phyloP scores from a whole-genome alignment of 1,140 invertebrate genomes.

The Drosophila jambulina region DNA sequence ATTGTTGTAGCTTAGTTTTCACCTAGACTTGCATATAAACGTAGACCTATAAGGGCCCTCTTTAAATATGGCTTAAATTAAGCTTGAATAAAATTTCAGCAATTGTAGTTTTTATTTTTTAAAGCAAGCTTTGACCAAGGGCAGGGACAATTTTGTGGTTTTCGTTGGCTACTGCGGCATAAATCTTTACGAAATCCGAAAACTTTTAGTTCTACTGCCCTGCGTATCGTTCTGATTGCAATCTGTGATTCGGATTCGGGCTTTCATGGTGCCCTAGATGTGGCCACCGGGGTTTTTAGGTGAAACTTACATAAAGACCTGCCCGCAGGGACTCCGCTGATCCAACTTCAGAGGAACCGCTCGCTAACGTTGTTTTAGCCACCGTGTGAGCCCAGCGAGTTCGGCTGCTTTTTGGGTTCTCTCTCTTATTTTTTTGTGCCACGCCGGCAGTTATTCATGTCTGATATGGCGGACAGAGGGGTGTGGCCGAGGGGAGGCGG shows the following conservation, averaged over 20 bases:
- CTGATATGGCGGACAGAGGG: background rate
- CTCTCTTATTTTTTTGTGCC: constrained; percentile 13
- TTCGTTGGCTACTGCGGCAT: background rate
- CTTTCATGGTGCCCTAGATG: background rate
- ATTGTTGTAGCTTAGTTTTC: background rate
- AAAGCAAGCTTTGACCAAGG: background rate
- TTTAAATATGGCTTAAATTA: background rate
- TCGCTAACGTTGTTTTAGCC: constrained; percentile 21
- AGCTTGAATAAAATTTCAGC: background rate
- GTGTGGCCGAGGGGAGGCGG: constrained; percentile 4
- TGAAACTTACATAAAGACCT: constrained; percentile 31
- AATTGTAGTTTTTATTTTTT: background rate
- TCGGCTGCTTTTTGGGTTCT: constrained; percentile 15
- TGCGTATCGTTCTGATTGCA: constrained; percentile 31
- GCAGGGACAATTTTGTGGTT: background rate
- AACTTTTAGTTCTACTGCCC: constrained; percentile 24
- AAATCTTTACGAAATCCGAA: constrained; percentile 17
- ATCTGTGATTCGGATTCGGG: constrained; percentile 7
- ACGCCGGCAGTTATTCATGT: constrained; percentile 23
- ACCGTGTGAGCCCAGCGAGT: constrained; percentile 16
- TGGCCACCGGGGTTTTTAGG: constrained; percentile 3
- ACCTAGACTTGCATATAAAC: background rate
- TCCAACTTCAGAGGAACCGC: constrained; percentile 20
- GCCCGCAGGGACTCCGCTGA: constrained; percentile 1
- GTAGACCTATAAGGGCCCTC: background rate